phyloP scores from a whole-genome alignment of 1,140 invertebrate genomes.

The Tenebrio molitor region DNA sequence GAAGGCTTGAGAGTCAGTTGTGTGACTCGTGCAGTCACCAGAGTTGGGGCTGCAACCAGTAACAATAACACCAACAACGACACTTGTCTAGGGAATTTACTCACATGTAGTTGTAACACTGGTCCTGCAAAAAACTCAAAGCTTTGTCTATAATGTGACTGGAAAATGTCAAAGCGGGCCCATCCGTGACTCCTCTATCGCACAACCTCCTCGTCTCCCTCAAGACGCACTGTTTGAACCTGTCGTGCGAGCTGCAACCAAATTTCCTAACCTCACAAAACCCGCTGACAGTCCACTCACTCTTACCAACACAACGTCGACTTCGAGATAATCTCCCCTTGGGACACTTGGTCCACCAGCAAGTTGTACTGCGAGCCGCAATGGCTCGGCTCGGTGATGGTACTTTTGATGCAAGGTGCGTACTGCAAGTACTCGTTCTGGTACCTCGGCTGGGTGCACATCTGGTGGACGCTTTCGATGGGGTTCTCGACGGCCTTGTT shows the following conservation, averaged over 20 bases:
- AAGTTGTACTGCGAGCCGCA: constrained; percentile 72
- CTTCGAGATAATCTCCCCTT: constrained; percentile 69
- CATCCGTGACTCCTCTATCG: constrained; percentile 67
- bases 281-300: background rate
- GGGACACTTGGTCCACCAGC: constrained; percentile 72
- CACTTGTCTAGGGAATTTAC: constrained; percentile 49
- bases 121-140: constrained; percentile 72
- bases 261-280: background rate
- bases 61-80: background rate
- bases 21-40: constrained; percentile 65
- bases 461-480: constrained; percentile 72
- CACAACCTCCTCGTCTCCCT: constrained; percentile 70
- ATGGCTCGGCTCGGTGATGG: constrained; percentile 70
- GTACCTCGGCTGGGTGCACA: constrained; percentile 72
- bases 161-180: constrained; percentile 69
- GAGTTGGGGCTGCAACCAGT: constrained; percentile 68
- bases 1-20: constrained; percentile 54
- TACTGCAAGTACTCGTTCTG: constrained; percentile 74
- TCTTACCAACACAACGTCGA: constrained; percentile 73
- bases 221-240: constrained; percentile 72
- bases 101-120: constrained; percentile 74
- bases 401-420: constrained; percentile 73
- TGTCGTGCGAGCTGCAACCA: constrained; percentile 70
- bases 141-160: constrained; percentile 72
- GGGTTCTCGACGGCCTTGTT: constrained; percentile 73